Base-by-base conservation (phyloP, 2,888 invertebrate genomes). In the Cantharis rustica region DNA sequence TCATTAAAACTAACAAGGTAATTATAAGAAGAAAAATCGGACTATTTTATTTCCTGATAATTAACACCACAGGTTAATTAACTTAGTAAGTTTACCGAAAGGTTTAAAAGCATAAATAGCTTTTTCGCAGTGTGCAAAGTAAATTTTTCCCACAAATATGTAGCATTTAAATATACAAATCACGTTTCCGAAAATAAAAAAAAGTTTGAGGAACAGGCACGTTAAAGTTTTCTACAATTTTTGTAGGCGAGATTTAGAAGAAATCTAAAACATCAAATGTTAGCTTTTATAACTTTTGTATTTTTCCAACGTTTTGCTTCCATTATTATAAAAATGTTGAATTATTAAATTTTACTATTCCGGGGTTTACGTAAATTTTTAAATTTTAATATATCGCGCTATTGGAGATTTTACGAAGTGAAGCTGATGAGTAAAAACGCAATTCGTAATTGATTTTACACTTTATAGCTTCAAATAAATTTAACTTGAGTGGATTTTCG, bases 131-230 rank as follows among this genome's bases (percentile, higher is more conserved):
- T 66, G 17, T 15, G 72, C 10, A 15, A 74, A 69, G 69, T 61
- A 71, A 66, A 77, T 71, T 31, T 62, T 73, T 16, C 64, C 74
- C 63, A 61, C 31, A 77, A 77, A 77, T n/a, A n/a, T 75, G 68
- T 69, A 61, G 61, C 69, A 77, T 77, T 77, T 69, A 75, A 75
- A 77, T 77, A 77, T 75, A 75, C 77, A 77, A 77, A 77, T 77
- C 77, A 77, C 77, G 77, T 77, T 77, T 66, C 61, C 64, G 69
- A 77, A 72, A 77, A 77, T 75, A 77, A 74, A 76, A 77, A 77
- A 76, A 77, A 75, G 74, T 77, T 74, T 69, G 68, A 68, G 27
- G 68, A 76, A 63, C 71, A 71, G 68, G 61, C 71, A 68, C 66
- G 68, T 63, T 62, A 68, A 77, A 77, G 74, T 77, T 77, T 62